Base-by-base conservation (phyloP, 37 sponge, comb jelly and placozoan species). In the Crambe crambe region DNA sequence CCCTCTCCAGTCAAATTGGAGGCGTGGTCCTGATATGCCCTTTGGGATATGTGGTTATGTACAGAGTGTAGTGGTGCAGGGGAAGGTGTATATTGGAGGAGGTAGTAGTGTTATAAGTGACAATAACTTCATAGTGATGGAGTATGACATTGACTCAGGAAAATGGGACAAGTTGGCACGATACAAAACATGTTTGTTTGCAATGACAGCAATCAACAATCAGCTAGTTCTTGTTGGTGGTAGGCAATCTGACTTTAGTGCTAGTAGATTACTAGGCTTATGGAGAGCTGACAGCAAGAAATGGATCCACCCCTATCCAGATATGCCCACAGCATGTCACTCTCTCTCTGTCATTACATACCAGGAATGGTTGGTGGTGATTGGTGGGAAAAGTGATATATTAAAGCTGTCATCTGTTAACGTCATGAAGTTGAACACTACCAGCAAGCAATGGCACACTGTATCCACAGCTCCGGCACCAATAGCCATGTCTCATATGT, bases 261-360 rank as follows among this genome's bases (percentile, higher is more conserved):
- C 25, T 4, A 60, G 61, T 22, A 59, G 15, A 1, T 27, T 38
- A 10, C 21, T 76, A 22, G 37, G 37, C 1, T 8, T 76, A 18
- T 76, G 77, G 77, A 56, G 59, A 37, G 42, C 32, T 26, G 41
- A 31, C n/a, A 35, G 36, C 57, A 29, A 34, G 3, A 31, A 35
- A 10, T 78, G 79, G 79, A 2, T n/a, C 67, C 34, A 64, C 23
- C 79, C 67, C 5, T 78, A 78, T 64, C 79, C 79, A 42, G 37
- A 37, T 1, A 65, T 78, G 56, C 47, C 54, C 18, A 78, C 68
- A 34, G 79, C 56, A 27, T 51, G 30, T 27, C 42, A 9, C 5
- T 9, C 39, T 2, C 21, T 29, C 8, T 37, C 68, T 66, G 79
- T 51, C 5, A 34, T 66, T 23, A n/a, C 22, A 0, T 78, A 65